Evolutionary conservation across 1,140 invertebrate species (phyloP), one percentile per base, ranked within the genome.

Genomic region (Diorhabda elongata): DNA sequence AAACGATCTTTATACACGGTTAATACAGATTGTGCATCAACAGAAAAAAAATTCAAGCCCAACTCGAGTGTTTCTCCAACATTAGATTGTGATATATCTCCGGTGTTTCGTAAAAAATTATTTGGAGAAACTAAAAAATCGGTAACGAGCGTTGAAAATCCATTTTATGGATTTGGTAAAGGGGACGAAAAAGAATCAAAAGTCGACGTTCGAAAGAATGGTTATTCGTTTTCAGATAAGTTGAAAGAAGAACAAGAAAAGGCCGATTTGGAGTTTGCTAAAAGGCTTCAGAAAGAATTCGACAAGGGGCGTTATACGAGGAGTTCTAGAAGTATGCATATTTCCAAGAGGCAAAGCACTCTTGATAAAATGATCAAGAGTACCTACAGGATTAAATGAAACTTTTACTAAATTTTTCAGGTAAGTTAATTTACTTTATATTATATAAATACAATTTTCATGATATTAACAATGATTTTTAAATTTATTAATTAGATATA

Each of bases 191-290:
- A 52, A 42, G 45, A 52, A 45, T 67, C 58, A 5, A 60, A 45
- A 43, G 9, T 64, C 43, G 11, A 44, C 47, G 26, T 45, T 9
- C 8, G 41, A 65, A 65, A 26, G 11, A 26, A 42, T 11, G 41
- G 42, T 56, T n/a, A 57, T 2, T 56, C 9, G n/a, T 43, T 52
- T 6, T 6, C 47, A 8, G 47, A 52, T 8, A 52, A n/a, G 47
- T n/a, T 52, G n/a, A 52, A 52, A 52, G n/a, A n/a, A 52, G 47
- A 52, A 41, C 76, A 77, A 61, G 76, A 76, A 56, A 71, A 75
- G 66, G 57, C 72, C 11, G 76, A 77, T 70, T 77, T 72, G 60
- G 71, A 71, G 65, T 68, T 74, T 44, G 76, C 76, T 3, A 73
- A 72, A 68, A 77, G 73, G 58, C 58, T 77, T 56, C 76, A 77